A percentile compares a stretch with the other conserved stretches of the same genome.
These are phyloP conservation scores for Macrosiphum euphorbiae DNA, from an alignment of 2,888 invertebrate species.

Conservation along the genomic window DNA sequence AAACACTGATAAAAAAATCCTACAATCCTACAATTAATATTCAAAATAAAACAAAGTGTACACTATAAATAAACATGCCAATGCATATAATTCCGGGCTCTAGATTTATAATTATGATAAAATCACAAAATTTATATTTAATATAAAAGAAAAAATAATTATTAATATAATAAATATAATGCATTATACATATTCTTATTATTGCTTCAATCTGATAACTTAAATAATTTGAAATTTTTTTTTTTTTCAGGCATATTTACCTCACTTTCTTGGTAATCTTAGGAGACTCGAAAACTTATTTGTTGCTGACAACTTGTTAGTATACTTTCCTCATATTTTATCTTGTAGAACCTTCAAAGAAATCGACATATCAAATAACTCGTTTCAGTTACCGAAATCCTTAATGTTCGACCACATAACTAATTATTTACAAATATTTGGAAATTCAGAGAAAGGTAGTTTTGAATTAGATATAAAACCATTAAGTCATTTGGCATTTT, in stretches of 20 bases:
- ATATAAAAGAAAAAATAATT: background rate
- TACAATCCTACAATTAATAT: background rate
- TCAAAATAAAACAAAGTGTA: background rate
- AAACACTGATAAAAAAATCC: too few relatives aligned
- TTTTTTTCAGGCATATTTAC: conserved; percentile 33
- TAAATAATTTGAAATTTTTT: background rate
- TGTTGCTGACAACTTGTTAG: background rate
- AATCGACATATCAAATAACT: conserved; percentile 15
- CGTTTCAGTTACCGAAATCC: background rate
- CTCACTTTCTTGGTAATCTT: background rate
- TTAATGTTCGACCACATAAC: background rate
- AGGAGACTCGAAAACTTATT: background rate
- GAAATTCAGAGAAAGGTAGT: background rate
- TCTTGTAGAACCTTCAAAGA: background rate
- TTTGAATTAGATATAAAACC: background rate
- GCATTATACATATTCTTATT: background rate
- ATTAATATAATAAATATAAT: background rate
- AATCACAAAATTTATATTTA: too few relatives aligned
- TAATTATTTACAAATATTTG: background rate
- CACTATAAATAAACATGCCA: background rate
- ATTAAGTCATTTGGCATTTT: background rate
- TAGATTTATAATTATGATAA: background rate
- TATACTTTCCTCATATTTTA: conserved; percentile 25
- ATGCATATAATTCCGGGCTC: background rate
- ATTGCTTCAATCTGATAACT: background rate